Base-by-base conservation (phyloP, 2,797 vertebrate species). In the Phylloscopus collybita region DNA sequence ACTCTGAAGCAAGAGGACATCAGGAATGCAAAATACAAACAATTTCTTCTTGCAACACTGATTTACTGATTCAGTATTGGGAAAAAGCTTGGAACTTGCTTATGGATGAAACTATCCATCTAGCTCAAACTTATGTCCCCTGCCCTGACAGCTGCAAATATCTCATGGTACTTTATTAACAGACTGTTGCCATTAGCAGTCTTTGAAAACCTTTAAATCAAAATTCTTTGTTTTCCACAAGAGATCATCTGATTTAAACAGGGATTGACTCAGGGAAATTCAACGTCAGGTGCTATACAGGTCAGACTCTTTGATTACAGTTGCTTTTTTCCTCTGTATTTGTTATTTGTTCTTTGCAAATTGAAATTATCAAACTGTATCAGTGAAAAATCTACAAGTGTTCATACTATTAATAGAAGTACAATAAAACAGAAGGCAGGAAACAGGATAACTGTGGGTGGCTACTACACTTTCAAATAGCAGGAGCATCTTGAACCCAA, bases 371-470 rank as follows among this genome's bases (percentile, higher is more conserved):
- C 59, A 72, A 86, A 62, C 14, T 17, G 23, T 26, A 53, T 78
- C 36, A 71, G 45, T 1, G 6, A 82, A 89, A 91, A 85, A 14
- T 27, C 26, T 20, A 25, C 56, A 84, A 89, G 56, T 2, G 5
- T 59, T 89, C 75, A 50, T 50, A 32, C 18, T 91, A 80, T 76
- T 87, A 82, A 91, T 64, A 82, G 89, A 89, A 70, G 62, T 51
- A 95, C 74, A 95, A 80, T 82, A 84, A 85, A 93, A 76, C 81
- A 96, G 89, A 95, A 91, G 87, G 91, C 86, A 95, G 86, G 86
- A 93, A 96, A 74, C 74, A 91, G 81, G 73, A 44, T 80, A 95
- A 81, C 83, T 94, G 92, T 94, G 84, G 84, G 91, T 76, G 84
- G 89, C 56, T 93, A 92, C 86, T 92, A 93, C 78, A 85, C 44